Conservation (phyloP, 64 coral and sea anemone genomes). For the Actinia tenebrosa region DNA sequence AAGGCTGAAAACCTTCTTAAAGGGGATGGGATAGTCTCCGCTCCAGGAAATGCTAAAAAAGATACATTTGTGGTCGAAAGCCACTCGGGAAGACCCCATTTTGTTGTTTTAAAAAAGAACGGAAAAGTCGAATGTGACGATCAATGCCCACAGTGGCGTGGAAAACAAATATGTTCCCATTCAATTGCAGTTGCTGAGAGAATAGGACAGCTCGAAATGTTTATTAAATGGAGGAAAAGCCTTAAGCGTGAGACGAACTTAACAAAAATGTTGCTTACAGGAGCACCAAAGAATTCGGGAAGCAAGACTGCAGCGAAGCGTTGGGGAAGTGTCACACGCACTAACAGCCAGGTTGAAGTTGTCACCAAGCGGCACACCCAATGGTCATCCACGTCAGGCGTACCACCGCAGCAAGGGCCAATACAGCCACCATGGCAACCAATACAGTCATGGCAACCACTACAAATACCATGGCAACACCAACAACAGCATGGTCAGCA, state of each 20-base stretch:
- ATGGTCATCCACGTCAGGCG: no score
- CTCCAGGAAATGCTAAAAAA: conserved; percentile 33
- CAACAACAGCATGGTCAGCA: no score
- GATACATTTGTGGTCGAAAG: conserved; percentile 40
- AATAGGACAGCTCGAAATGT: conserved; percentile 19
- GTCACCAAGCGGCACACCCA: background rate
- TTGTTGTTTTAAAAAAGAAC: conserved; percentile 20
- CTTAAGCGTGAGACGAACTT: conserved; percentile 34
- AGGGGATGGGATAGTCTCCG: conserved; percentile 25
- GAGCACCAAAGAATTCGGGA: no score
- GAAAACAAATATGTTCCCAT: conserved; percentile 42
- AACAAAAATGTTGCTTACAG: conserved; percentile 25
- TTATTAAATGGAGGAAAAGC: conserved; percentile 21
- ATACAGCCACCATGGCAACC: background rate
- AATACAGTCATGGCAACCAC: background rate
- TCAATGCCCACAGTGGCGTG: conserved; percentile 20
- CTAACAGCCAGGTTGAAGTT: conserved; percentile 18
- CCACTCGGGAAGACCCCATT: conserved; percentile 23
- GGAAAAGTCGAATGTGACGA: conserved; percentile 29
- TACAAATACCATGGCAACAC: background rate
- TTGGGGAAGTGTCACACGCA: no score
- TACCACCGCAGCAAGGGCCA: background rate
- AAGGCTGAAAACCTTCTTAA: conserved; percentile 37
- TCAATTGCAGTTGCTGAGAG: conserved; percentile 28
- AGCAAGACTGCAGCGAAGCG: no score